Evolutionary conservation across 2,888 invertebrate species (phyloP).

Genomic region (Drosophila atroscutellata): DNA sequence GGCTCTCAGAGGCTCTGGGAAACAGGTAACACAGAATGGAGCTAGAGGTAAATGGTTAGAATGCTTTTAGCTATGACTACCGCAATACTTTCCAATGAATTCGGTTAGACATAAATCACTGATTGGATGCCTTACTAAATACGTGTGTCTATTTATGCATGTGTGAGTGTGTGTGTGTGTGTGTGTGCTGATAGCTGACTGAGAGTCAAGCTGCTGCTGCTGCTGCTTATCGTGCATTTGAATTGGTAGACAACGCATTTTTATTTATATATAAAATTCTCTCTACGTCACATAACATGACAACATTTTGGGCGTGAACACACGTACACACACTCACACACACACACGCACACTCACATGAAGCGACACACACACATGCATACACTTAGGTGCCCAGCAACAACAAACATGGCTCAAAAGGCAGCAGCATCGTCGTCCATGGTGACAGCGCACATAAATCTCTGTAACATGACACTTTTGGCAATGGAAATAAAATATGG

Average conservation of each 20-base stretch:
- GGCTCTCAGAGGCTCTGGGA: slow-evolving; percentile 15
- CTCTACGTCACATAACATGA: slow-evolving; percentile 70
- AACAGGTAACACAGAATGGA: slow-evolving; percentile 44
- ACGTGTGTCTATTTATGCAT: slow-evolving; percentile 11
- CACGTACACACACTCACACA: slow-evolving; percentile 28
- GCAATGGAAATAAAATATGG: slow-evolving; percentile 85
- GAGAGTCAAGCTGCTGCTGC: slow-evolving; percentile 52
- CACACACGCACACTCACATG: slow-evolving; percentile 27
- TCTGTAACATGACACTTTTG: slow-evolving; percentile 85
- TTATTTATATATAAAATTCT: slow-evolving; percentile 59
- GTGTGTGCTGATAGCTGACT: slow-evolving; percentile 65
- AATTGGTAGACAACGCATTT: slow-evolving; percentile 73
- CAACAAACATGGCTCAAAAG: slow-evolving; percentile 66
- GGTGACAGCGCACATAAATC: slow-evolving; percentile 83
- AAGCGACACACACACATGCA: slow-evolving; percentile 2
- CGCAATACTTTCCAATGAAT: slow-evolving; percentile 62
- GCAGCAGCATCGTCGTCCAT: slow-evolving; percentile 63
- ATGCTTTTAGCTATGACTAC: slow-evolving; percentile 15
- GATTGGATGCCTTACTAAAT: slow-evolving; percentile 45
- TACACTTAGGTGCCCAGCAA: slow-evolving; percentile 26
- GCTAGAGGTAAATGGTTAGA: slow-evolving; percentile 32
- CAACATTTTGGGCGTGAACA: slow-evolving; percentile 76
- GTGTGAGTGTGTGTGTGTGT: slow-evolving; percentile 15
- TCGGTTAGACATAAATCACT: slow-evolving; percentile 67
- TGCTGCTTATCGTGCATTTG: slow-evolving; percentile 68